Evolutionary conservation across 2,113 vertebrate genomes (phyloP).

Genomic region (Otolemur garnettii): DNA sequence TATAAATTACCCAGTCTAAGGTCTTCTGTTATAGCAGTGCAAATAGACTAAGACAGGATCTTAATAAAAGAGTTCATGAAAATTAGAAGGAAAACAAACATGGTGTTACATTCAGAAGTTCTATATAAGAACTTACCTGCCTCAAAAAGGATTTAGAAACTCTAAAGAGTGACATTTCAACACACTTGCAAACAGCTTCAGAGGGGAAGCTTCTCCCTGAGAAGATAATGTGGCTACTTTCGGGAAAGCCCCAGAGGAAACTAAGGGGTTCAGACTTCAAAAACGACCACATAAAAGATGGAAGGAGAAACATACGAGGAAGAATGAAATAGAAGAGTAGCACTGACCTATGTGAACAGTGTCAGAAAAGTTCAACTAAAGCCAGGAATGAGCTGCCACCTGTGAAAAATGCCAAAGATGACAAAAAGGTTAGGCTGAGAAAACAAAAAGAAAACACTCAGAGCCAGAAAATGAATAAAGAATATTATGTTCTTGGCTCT

Average conservation of each 20-base stretch:
- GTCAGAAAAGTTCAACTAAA: constrained; percentile 51
- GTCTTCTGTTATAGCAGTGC: not conserved
- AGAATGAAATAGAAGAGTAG: not conserved
- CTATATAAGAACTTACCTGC: not conserved
- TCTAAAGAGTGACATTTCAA: not conserved
- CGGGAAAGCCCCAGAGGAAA: not conserved
- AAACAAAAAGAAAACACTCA: constrained; percentile 39
- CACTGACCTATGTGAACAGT: constrained; percentile 54
- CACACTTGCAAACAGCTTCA: not conserved
- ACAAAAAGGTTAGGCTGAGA: constrained; percentile 40
- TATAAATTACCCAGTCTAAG: not conserved
- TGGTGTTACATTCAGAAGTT: not conserved
- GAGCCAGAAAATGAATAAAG: constrained; percentile 40
- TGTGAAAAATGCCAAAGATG: constrained; percentile 60
- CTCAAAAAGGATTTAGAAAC: constrained; percentile 9
- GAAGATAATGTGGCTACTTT: not conserved
- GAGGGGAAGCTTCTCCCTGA: constrained; percentile 1
- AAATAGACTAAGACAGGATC: not conserved
- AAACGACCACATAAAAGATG: not conserved
- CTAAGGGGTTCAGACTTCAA: not conserved
- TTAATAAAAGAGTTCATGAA: constrained; percentile 24
- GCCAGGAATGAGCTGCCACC: constrained; percentile 20
- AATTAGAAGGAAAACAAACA: constrained; percentile 16
- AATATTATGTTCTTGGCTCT: constrained; percentile 51
- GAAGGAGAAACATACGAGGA: not conserved